Conservation (phyloP, 2,888 invertebrate species). For the Cacoxenus indagator region DNA sequence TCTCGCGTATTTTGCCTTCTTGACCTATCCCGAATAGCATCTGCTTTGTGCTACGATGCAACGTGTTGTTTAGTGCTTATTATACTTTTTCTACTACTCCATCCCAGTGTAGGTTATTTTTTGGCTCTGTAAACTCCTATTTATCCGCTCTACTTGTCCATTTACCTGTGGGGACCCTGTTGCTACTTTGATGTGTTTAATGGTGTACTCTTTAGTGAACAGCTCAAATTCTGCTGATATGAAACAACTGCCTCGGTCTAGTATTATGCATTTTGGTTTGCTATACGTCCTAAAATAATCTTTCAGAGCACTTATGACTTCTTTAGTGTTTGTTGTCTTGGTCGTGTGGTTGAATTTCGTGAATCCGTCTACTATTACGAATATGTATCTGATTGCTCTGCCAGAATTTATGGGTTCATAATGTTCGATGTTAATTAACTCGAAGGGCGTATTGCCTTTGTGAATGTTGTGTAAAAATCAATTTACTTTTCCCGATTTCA, state of each 20-base stretch:
- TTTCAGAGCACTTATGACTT: not conserved
- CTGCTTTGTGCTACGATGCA: conserved; percentile 46
- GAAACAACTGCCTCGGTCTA: conserved; percentile 23
- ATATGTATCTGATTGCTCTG: conserved; percentile 44
- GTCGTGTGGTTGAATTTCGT: conserved; percentile 51
- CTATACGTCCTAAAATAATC: no score
- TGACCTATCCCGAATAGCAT: conserved; percentile 51
- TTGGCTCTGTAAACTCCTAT: no score
- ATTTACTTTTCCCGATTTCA: conserved; percentile 32
- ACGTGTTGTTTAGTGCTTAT: conserved; percentile 49
- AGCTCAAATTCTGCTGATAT: no score
- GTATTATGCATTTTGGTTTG: not conserved
- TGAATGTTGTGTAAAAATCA: conserved; percentile 35
- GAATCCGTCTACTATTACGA: conserved; percentile 27
- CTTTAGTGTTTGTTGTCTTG: conserved; percentile 17
- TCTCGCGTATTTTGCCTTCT: conserved; percentile 41
- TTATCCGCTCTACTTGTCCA: no score
- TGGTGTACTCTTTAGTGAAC: no score
- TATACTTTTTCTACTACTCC: no score
- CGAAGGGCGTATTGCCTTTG: conserved; percentile 23
- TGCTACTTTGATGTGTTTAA: no score
- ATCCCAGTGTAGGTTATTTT: no score
- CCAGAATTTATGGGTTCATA: conserved; percentile 55
- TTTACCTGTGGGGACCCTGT: no score
- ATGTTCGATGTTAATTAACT: conserved; percentile 66